Conservation (phyloP, 2,888 invertebrate genomes). For the Trichopria drosophilae region DNA sequence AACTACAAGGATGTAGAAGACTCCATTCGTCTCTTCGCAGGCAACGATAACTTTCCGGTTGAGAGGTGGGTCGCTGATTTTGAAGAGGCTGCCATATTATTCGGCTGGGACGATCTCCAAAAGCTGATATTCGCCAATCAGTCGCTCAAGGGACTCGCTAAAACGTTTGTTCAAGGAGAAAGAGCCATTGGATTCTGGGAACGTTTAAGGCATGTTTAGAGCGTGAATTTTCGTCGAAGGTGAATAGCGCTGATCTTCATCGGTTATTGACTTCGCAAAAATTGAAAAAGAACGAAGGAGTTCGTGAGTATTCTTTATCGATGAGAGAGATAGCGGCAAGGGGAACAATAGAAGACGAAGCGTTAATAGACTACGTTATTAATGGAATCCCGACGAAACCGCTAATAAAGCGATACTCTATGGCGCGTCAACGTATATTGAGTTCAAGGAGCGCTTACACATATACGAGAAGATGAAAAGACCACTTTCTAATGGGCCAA, state of each 20-base stretch:
- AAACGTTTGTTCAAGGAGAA: conserved; percentile 21
- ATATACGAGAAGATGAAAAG: too few species aligned
- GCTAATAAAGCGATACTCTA: too few species aligned
- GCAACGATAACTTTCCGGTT: too few species aligned
- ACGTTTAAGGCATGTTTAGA: too few species aligned
- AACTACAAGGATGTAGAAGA: conserved; percentile 8
- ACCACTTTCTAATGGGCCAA: too few species aligned
- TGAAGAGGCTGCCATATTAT: conserved; percentile 20
- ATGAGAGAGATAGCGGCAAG: too few species aligned
- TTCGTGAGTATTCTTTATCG: not conserved
- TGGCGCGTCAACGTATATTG: too few species aligned
- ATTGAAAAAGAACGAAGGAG: not conserved
- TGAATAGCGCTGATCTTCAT: conserved; percentile 4
- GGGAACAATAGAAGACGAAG: too few species aligned
- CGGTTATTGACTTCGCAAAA: conserved; percentile 3
- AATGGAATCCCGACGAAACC: too few species aligned
- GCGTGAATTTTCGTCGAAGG: conserved; percentile 1
- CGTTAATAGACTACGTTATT: too few species aligned
- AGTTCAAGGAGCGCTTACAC: too few species aligned
- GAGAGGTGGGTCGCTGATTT: conserved; percentile 24
- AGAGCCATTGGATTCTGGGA: conserved; percentile 12
- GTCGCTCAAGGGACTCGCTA: conserved; percentile 15
- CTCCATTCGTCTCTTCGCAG: not conserved
- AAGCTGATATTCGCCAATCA: conserved; percentile 21
- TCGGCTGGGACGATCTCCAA: conserved; percentile 21